Conservation (phyloP, 2,888 invertebrate species). For the Drosophila vallismaia region DNA sequence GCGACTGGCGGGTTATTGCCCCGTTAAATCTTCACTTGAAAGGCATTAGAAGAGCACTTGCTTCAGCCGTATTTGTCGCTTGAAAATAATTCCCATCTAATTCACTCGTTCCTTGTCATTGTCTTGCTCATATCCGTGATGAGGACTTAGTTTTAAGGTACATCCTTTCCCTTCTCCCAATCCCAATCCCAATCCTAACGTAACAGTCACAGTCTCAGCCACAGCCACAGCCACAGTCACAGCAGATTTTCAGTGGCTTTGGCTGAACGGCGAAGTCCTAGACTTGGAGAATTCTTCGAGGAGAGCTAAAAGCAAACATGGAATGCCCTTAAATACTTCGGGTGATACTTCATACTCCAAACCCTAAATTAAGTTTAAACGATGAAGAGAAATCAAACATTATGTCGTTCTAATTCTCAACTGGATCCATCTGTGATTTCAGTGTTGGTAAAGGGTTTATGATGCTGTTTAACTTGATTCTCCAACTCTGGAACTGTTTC, state of each 20-base stretch:
- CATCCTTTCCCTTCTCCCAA: slow-evolving; percentile 10
- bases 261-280: slow-evolving; percentile 1
- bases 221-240: not conserved
- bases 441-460: not conserved
- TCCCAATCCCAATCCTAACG: not conserved
- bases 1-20: slow-evolving; percentile 32
- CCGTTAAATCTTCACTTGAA: slow-evolving; percentile 6
- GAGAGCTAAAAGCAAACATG: not conserved
- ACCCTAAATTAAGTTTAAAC: no score
- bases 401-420: not conserved
- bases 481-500: not conserved
- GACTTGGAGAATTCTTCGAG: not conserved
- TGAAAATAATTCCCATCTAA: slow-evolving; percentile 63
- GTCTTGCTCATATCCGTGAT: slow-evolving; percentile 62
- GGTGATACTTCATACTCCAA: no score
- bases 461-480: not conserved
- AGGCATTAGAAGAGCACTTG: slow-evolving; percentile 23
- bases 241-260: slow-evolving; percentile 36
- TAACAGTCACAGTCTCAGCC: not conserved
- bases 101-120: slow-evolving; percentile 62
- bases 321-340: slow-evolving; percentile 2
- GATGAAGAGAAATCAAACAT: not conserved
- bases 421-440: not conserved
- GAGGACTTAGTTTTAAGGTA: slow-evolving; percentile 65
- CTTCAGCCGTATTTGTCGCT: slow-evolving; percentile 16